phyloP scores from a whole-genome alignment of 2,888 invertebrate genomes.

The Capitulum mitella region DNA sequence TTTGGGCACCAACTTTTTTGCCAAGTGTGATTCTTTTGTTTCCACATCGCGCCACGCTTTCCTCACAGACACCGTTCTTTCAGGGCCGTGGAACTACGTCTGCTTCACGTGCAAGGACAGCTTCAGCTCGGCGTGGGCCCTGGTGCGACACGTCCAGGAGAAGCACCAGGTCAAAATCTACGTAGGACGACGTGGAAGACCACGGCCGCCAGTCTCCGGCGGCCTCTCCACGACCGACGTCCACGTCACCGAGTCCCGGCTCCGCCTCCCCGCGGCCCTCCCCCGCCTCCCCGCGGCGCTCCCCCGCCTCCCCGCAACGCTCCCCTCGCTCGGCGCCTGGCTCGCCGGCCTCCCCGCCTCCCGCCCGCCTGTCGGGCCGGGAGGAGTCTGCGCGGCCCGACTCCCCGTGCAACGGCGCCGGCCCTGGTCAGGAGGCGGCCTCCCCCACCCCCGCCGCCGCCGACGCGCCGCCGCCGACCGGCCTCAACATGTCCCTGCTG shows the following conservation, averaged over 20 bases:
- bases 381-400: too few relatives aligned
- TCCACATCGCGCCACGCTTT: too few relatives aligned
- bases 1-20: too few relatives aligned
- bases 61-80: too few relatives aligned
- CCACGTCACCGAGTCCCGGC: slow-evolving; percentile 24
- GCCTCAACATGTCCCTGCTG: slow-evolving; percentile 46
- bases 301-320: slow-evolving; percentile 13
- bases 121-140: slow-evolving; percentile 87
- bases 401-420: too few relatives aligned
- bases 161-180: slow-evolving; percentile 91
- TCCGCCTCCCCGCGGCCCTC: slow-evolving; percentile 26
- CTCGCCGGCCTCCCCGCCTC: too few relatives aligned
- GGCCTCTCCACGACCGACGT: slow-evolving; percentile 23
- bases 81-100: slow-evolving; percentile 91
- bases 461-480: neutral
- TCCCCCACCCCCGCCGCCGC: neutral
- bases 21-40: too few relatives aligned
- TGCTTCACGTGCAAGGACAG: slow-evolving; percentile 90
- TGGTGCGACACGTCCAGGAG: slow-evolving; percentile 90
- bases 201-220: too few relatives aligned
- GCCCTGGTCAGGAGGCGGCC: too few relatives aligned
- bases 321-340: too few relatives aligned
- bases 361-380: too few relatives aligned
- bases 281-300: slow-evolving; percentile 32
- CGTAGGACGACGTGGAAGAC: slow-evolving; percentile 53